Evolutionary conservation across 2,888 invertebrate species (phyloP), one percentile per base, ranked within the genome.

Genomic region (Agrenia bidenticulata): DNA sequence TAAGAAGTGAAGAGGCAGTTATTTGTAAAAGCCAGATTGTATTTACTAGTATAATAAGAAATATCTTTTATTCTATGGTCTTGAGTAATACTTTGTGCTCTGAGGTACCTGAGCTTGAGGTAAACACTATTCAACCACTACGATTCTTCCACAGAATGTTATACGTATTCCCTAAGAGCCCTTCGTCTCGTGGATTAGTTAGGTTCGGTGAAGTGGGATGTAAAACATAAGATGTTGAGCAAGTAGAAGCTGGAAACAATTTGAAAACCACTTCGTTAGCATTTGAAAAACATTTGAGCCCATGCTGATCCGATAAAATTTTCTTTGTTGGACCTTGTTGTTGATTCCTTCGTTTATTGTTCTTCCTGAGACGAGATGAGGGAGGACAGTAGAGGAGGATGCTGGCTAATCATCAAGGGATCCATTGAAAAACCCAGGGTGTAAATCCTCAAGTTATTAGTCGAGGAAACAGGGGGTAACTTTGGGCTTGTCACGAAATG

Each of bases 301-400:
- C 56, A 57, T 41, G 56, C 56, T 57, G 56, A 57, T 57, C 56
- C 41, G 56, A 57, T 57, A 57, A 57, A 51, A 57, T 39, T 41
- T n/a, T 41, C 37, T 57, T 57, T 57, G 56, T 57, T 45, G 19
- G 19, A 45, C 11, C 41, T 57, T 15, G 39, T 41, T 23, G 19
- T 55, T 39, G 55, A 55, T 26, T 53, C 23, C 53, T 11, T 11
- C 17, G 39, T 17, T 55, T 55, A 27, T 55, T 57, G 56, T 57
- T 57, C 39, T 57, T 57, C n/a, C n/a, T n/a, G n/a, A n/a, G n/a
- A n/a, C n/a, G n/a, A n/a, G 56, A 57, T 57, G 56, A 57, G 56
- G 37, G 56, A 57, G 37, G 32, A 55, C 32, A 41, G 32, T 39
- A 57, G 32, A 37, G 55, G 56, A 57, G 56, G 56, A 57, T 19